Conservation (phyloP, 2,797 vertebrate species). For the Potorous gilbertii region DNA sequence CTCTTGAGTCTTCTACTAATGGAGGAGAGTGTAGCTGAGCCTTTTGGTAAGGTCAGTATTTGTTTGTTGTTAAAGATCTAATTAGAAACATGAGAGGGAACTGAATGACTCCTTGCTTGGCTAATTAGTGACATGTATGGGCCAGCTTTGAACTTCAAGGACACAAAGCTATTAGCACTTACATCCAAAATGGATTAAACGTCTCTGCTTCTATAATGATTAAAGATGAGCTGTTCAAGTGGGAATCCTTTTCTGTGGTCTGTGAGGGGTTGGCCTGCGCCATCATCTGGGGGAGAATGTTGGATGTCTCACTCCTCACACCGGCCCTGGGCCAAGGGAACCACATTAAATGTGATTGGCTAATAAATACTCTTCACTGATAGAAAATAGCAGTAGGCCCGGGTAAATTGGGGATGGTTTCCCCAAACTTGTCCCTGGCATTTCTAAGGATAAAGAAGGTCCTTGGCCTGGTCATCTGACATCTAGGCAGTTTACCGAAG, state of each 20-base stretch:
- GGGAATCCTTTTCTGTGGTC: constrained; percentile 87
- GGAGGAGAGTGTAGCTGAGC: constrained; percentile 67
- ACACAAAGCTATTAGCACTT: constrained; percentile 91
- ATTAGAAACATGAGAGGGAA: constrained; percentile 93
- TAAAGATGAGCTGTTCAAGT: constrained; percentile 88
- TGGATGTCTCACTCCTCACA: constrained; percentile 57
- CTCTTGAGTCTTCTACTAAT: constrained; percentile 85
- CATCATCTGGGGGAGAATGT: constrained; percentile 70
- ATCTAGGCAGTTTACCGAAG: neutral
- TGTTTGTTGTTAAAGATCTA: constrained; percentile 95
- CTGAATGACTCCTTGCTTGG: constrained; percentile 88
- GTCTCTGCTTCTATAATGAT: constrained; percentile 90
- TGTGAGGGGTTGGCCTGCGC: constrained; percentile 78
- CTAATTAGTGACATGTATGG: constrained; percentile 92
- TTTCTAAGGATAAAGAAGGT: neutral
- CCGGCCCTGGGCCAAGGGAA: constrained; percentile 34
- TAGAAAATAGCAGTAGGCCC: constrained; percentile 22
- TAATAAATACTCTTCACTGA: constrained; percentile 69
- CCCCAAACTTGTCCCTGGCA: neutral
- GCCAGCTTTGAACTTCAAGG: constrained; percentile 94
- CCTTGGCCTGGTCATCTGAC: neutral
- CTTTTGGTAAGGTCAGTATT: constrained; percentile 88
- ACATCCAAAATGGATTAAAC: constrained; percentile 93
- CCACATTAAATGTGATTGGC: constrained; percentile 69
- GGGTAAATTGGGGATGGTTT: neutral